Conservation (phyloP, 1,140 invertebrate genomes). For the Drosophila bocqueti region DNA sequence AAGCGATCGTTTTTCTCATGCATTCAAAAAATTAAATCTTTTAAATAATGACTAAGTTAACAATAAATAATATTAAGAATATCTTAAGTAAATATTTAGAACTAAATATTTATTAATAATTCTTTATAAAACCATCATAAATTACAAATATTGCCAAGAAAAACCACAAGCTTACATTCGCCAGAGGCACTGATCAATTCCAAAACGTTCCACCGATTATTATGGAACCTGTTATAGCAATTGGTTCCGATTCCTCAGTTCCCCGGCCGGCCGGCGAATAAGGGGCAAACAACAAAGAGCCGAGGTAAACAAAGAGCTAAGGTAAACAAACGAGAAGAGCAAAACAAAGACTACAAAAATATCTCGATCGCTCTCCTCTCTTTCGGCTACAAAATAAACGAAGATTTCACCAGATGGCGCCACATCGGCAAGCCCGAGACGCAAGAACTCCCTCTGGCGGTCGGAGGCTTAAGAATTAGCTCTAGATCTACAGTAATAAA, state of each 20-base stretch:
- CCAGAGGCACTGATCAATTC: conserved; percentile 4
- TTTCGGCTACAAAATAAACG: conserved; percentile 27
- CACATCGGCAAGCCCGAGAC: background rate
- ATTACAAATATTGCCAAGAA: background rate
- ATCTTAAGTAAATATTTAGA: no score
- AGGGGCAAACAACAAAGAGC: background rate
- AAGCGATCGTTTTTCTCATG: no score
- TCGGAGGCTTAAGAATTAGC: background rate
- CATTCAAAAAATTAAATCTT: no score
- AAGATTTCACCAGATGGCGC: conserved; percentile 15
- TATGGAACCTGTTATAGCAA: conserved; percentile 14
- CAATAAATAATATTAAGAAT: no score
- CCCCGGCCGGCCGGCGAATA: conserved; percentile 29
- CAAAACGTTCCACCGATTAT: conserved; percentile 11
- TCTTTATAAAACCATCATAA: no score
- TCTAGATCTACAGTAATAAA: background rate
- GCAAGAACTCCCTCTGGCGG: background rate
- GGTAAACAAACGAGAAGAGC: conserved; percentile 49
- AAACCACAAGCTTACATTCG: background rate
- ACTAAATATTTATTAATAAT: no score
- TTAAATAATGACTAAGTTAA: no score
- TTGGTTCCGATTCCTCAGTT: conserved; percentile 18
- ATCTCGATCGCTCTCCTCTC: conserved; percentile 2
- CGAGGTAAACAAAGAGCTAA: conserved; percentile 39
- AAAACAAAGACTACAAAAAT: conserved; percentile 34